Evolutionary conservation across 2,113 vertebrate species (phyloP), one percentile per base, ranked within the genome.

Genomic region (Podiceps cristatus): DNA sequence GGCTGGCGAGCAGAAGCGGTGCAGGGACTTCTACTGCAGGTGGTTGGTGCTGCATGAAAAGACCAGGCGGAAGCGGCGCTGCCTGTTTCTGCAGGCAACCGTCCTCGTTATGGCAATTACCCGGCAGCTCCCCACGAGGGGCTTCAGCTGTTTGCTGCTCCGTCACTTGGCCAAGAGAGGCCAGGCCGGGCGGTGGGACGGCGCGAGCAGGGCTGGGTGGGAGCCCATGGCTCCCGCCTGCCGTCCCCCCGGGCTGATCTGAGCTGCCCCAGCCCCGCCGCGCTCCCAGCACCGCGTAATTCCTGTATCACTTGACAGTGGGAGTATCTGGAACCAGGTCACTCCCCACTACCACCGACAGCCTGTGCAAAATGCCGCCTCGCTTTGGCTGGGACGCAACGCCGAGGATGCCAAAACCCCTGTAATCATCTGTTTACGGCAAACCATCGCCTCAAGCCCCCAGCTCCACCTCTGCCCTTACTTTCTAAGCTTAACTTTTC

Each of bases 251-350:
- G 83, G 62, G 40, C 2, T 1, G 18, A 23, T 9, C 60, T 8
- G 20, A 25, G 78, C 63, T 31, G 33, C 77, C 19, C 50, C 33
- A 7, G 29, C 20, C 37, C 33, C 27, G 25, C 20, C 31, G 2
- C 3, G 16, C 47, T 37, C 49, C 49, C 17, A 8, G 50, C 18
- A 9, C 23, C 23, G 3, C 0, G 4, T 4, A 2, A 16, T 6
- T 42, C 14, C 52, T 9, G 3, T 5, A 5, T 13, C 7, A 1
- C 4, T 28, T 6, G 12, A 23, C 7, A 1, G n/a, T 1, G 45
- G 60, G 40, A 28, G 5, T 45, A 18, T 40, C 37, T 17, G 55
- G 31, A 22, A 45, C 22, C 6, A 1, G 24, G 53, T 50, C 35
- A 6, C 75, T 24, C 45, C 4, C 75, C 8, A 0, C 25, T 7